phyloP scores from a whole-genome alignment of 2,797 vertebrate species.

The Muscicapa striata region DNA sequence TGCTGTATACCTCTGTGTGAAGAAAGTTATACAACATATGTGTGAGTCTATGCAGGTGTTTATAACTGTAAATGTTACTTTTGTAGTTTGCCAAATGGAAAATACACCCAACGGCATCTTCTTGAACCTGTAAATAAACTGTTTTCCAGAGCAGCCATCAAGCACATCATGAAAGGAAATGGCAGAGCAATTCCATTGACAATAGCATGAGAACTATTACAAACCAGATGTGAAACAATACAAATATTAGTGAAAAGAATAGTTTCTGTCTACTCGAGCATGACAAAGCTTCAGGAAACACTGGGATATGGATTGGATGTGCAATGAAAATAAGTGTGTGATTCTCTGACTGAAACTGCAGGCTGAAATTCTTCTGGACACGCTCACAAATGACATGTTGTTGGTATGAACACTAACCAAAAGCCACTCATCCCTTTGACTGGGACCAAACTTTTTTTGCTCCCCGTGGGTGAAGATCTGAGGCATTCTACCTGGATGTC shows the following conservation, averaged over 20 bases:
- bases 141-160: constrained; percentile 59
- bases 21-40: constrained; percentile 5
- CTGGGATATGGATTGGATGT: not conserved
- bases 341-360: not conserved
- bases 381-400: not conserved
- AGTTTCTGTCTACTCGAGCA: constrained; percentile 33
- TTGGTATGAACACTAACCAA: not conserved
- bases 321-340: constrained; percentile 13
- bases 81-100: constrained; percentile 43
- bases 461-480: rapidly evolving
- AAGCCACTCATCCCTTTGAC: not conserved
- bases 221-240: constrained; percentile 66
- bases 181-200: constrained; percentile 50
- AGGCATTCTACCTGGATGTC: not conserved
- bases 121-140: constrained; percentile 59
- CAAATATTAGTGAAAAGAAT: constrained; percentile 60
- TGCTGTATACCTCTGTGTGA: not conserved
- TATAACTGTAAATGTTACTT: constrained; percentile 31
- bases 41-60: constrained; percentile 33
- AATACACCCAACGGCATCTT: constrained; percentile 34
- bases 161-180: constrained; percentile 64
- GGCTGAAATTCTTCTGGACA: not conserved
- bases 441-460: not conserved
- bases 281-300: constrained; percentile 56
- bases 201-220: constrained; percentile 61